Evolutionary conservation across 2,888 invertebrate genomes (phyloP), one percentile per base, ranked within the genome.

Genomic region (Oligia strigilis): DNA sequence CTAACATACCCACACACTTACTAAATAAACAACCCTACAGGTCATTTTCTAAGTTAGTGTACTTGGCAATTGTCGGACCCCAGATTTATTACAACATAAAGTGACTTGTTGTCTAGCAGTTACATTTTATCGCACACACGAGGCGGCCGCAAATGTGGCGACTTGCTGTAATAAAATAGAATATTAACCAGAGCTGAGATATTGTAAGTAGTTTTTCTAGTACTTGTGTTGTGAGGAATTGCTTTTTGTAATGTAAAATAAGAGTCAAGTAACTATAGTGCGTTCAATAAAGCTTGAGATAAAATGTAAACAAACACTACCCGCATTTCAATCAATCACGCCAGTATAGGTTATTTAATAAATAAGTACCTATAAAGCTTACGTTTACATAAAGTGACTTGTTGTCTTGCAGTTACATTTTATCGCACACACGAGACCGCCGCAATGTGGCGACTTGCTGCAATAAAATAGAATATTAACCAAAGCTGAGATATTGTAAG

Each of bases 51-150:
- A 77, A 72, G 77, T 49, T 49, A 75, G 62, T 73, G 23, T 58
- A 64, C 65, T 76, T 70, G 62, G 73, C 72, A 71, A 83, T 58
- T 49, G 81, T 62, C 80, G 46, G 49, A 74, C 62, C 62, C 52
- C 14, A 72, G 81, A 84, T 84, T 84, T 81, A 84, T 84, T 69
- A 65, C 81, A 60, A 69, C 84, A 75, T 84, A 75, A 84, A 84
- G 72, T 74, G 74, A 72, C 81, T 72, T 72, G 74, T 81, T 65
- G 77, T 84, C 67, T 46, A 14, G 65, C 13, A 58, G 74, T 78
- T 84, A 74, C 83, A 67, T 72, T 84, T 84, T 78, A 84, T 84
- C 13, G 81, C 77, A 69, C 84, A 52, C 74, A 46, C n/a, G 77
- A 67, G 80, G 58, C 40, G 71, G 49, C 40, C 55, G 71, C 62